Conservation (phyloP, 2,797 vertebrate genomes). For the Leptoclinus maculatus region DNA sequence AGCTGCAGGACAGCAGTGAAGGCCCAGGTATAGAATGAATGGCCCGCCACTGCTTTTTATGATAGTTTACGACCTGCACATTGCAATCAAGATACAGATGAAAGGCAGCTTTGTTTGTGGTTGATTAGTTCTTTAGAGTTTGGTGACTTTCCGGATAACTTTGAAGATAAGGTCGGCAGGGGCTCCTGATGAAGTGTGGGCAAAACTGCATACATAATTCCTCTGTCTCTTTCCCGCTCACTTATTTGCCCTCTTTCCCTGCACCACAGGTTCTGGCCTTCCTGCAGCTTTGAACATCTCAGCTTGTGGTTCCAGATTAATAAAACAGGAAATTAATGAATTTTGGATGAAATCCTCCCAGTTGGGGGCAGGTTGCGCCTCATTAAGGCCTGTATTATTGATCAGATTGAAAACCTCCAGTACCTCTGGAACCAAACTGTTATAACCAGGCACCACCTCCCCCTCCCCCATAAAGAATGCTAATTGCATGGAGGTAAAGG, state of each 20-base stretch:
- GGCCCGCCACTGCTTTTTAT: no score
- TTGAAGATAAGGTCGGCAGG: constrained; percentile 42
- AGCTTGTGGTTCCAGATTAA: constrained; percentile 83
- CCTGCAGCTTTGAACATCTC: constrained; percentile 82
- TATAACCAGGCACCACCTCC: constrained; percentile 52
- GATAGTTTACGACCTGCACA: neutral
- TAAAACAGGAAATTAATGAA: constrained; percentile 88
- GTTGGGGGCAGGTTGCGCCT: constrained; percentile 78
- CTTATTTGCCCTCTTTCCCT: constrained; percentile 57
- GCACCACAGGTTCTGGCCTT: constrained; percentile 73
- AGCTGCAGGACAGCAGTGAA: no score
- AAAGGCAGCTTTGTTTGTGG: neutral
- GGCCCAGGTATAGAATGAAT: no score
- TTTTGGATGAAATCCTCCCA: constrained; percentile 86
- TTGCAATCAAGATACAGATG: neutral
- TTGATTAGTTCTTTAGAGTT: constrained; percentile 30
- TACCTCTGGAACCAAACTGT: constrained; percentile 76
- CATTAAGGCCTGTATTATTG: constrained; percentile 87
- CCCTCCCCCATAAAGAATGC: constrained; percentile 66
- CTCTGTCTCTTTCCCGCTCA: constrained; percentile 37
- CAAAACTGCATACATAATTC: constrained; percentile 62
- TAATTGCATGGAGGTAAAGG: constrained; percentile 79
- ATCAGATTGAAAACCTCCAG: constrained; percentile 80
- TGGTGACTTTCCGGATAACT: constrained; percentile 66
- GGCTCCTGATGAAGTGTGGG: constrained; percentile 53